Evolutionary conservation across 2,113 vertebrate species (phyloP).

Genomic region (sheep (Ovis aries)): DNA sequence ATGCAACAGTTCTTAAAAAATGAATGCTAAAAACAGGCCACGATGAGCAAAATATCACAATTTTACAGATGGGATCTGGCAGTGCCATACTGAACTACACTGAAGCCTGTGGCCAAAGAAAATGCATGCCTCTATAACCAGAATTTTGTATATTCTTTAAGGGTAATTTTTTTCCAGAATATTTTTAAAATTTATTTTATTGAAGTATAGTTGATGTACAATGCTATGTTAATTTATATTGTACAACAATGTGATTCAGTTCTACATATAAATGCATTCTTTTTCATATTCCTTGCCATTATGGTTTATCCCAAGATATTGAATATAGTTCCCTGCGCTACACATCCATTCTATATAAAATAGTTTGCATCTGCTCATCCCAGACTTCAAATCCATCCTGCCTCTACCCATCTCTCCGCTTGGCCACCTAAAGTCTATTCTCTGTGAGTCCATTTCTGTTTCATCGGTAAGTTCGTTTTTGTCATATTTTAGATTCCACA

Average conservation of each 20-base stretch:
- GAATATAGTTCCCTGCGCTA: not conserved
- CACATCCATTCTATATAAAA: not conserved
- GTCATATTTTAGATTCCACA: not conserved
- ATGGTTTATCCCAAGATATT: not conserved
- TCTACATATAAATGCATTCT: not conserved
- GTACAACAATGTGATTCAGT: not conserved
- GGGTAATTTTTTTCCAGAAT: not conserved
- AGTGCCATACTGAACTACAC: rapidly evolving
- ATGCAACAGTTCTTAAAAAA: not conserved
- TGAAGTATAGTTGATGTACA: not conserved
- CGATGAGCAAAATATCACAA: not conserved
- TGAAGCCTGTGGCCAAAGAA: not conserved
- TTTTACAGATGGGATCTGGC: not conserved
- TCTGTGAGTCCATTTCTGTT: not conserved
- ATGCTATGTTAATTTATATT: not conserved
- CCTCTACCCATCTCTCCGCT: not conserved
- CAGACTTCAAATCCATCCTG: not conserved
- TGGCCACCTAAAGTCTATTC: not conserved
- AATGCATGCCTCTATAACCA: rapidly evolving
- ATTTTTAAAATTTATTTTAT: not conserved
- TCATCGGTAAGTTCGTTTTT: not conserved
- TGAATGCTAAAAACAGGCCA: not conserved
- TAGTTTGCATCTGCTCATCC: not conserved
- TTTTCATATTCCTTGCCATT: not conserved
- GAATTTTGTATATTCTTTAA: not conserved